A percentile compares a stretch with the other conserved stretches of the same genome.
These are phyloP conservation scores for Pangasianodon hypophthalmus DNA, from an alignment of 2,113 vertebrate species.

Conservation along the genomic window DNA sequence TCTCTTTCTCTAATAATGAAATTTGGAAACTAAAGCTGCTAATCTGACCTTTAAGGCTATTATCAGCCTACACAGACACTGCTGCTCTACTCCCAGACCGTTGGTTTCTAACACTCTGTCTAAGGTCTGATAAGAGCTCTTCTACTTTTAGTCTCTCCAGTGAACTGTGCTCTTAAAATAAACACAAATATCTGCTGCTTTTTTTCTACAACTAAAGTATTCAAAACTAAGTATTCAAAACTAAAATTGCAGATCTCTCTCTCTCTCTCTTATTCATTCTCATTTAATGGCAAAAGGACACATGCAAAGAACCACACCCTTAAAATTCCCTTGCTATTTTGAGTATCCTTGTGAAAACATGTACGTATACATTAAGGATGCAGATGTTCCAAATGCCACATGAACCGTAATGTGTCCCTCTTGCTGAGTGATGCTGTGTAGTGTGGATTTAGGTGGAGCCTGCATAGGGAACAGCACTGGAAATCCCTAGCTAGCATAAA, in stretches of 20 bases:
- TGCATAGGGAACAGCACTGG: neutral
- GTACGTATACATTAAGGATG: slow-evolving; percentile 25
- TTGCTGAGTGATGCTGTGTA: neutral
- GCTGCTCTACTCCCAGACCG: slow-evolving; percentile 12
- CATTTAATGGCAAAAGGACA: slow-evolving; percentile 9
- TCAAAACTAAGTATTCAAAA: neutral
- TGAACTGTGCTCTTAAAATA: neutral
- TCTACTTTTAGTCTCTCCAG: neutral
- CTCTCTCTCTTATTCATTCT: slow-evolving; percentile 1
- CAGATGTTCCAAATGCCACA: slow-evolving; percentile 43
- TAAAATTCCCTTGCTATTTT: slow-evolving; percentile 39
- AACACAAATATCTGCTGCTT: neutral
- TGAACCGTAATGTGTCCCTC: slow-evolving; percentile 12
- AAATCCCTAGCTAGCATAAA: neutral
- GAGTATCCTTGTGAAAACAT: slow-evolving; percentile 8
- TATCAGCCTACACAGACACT: slow-evolving; percentile 48
- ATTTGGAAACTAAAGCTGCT: neutral
- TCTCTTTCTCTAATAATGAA: slow-evolving; percentile 2
- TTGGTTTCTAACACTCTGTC: slow-evolving; percentile 25
- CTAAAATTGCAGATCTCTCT: neutral
- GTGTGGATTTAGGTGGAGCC: slow-evolving; percentile 30
- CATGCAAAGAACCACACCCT: slow-evolving; percentile 39
- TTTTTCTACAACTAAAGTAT: neutral
- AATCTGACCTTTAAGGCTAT: slow-evolving; percentile 27
- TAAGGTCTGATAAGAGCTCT: neutral